These are phyloP conservation scores for Allophyes oxyacanthae DNA, from an alignment of 2,888 invertebrate genomes.

Conservation along the genomic window DNA sequence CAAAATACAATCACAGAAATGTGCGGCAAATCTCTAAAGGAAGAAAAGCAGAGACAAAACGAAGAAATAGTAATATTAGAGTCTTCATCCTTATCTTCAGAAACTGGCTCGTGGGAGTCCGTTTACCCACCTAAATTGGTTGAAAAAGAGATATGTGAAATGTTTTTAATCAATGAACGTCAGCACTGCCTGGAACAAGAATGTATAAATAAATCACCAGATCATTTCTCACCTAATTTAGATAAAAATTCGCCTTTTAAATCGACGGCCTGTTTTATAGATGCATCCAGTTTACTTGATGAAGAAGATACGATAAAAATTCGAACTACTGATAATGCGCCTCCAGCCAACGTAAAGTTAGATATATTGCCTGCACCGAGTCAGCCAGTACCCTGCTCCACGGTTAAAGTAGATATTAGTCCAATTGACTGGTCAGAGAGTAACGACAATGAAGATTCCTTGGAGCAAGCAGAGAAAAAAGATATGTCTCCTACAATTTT, in stretches of 20 bases:
- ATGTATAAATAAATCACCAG: conserved; percentile 52
- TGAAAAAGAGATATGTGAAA: conserved; percentile 81
- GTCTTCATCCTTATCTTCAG: conserved; percentile 90
- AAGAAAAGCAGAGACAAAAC: conserved; percentile 90
- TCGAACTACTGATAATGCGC: conserved; percentile 40
- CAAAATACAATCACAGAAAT: conserved; percentile 60
- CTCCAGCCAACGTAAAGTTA: conserved; percentile 31
- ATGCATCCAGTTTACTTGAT: conserved; percentile 93
- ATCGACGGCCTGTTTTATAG: conserved; percentile 91
- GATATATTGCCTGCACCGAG: conserved; percentile 65
- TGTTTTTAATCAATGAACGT: conserved; percentile 79
- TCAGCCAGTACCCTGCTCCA: conserved; percentile 73
- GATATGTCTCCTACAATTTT: conserved; percentile 78
- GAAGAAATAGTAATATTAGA: conserved; percentile 90
- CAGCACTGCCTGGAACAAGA: conserved; percentile 61
- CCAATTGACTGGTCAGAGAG: conserved; percentile 78
- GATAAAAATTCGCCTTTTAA: conserved; percentile 69
- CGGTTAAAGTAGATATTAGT: conserved; percentile 70
- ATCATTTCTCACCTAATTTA: conserved; percentile 72
- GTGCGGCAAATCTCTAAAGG: conserved; percentile 79
- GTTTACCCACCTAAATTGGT: conserved; percentile 86
- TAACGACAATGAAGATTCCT: conserved; percentile 81
- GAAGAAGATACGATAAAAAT: conserved; percentile 85
- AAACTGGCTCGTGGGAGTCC: conserved; percentile 91
- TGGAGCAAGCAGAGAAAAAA: conserved; percentile 76